phyloP scores from a whole-genome alignment of 1,140 invertebrate genomes.

The Drosophila aff. region DNA sequence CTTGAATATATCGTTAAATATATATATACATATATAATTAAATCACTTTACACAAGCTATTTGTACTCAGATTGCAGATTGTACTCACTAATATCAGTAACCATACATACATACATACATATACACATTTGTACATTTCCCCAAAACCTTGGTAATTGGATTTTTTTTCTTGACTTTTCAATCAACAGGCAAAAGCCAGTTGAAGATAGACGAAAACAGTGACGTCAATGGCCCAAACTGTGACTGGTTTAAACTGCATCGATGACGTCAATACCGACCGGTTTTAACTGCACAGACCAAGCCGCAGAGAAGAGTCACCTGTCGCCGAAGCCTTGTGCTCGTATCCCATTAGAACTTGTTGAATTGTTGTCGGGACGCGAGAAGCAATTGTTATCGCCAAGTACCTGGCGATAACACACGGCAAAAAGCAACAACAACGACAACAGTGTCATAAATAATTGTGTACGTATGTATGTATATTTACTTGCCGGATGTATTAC shows the following conservation, averaged over 20 bases:
- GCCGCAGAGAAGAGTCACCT: conserved; percentile 17
- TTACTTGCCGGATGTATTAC: conserved; percentile 47
- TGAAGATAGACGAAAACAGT: conserved; percentile 17
- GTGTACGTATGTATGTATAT: conserved; percentile 26
- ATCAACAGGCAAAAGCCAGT: conserved; percentile 22
- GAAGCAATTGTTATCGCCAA: conserved; percentile 29
- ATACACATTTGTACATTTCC: background rate
- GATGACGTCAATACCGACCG: conserved; percentile 63
- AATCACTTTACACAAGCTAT: background rate
- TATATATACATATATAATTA: background rate
- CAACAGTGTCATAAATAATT: conserved; percentile 34
- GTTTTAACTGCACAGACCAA: conserved; percentile 57
- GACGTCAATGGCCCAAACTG: conserved; percentile 33
- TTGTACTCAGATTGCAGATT: background rate
- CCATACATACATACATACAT: background rate
- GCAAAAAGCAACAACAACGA: background rate
- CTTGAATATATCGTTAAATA: too few relatives aligned
- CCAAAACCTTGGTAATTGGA: conserved; percentile 2
- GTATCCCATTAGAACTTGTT: conserved; percentile 31
- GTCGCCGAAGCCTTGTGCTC: conserved; percentile 17
- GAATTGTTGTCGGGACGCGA: conserved; percentile 11
- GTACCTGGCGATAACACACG: conserved; percentile 26
- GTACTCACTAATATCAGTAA: background rate
- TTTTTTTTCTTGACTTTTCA: conserved; percentile 3
- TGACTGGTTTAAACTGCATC: conserved; percentile 40